Conservation (phyloP, 2,888 invertebrate species). For the Hirtodrosophila duncani region DNA sequence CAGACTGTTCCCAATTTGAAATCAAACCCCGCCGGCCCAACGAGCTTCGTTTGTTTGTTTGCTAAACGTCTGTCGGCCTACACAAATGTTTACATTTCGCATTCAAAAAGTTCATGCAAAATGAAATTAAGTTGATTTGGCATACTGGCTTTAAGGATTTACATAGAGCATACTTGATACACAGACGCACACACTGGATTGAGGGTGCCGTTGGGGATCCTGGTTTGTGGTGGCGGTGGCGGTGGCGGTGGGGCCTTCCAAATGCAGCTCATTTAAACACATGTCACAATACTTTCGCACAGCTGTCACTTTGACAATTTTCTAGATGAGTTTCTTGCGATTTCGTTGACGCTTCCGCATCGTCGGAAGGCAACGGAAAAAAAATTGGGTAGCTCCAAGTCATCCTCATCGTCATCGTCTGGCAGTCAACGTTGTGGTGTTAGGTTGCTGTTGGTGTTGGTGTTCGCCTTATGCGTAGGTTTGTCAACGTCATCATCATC, state of each 20-base stretch:
- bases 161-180: neutral
- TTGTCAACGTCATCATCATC: slow-evolving; percentile 66
- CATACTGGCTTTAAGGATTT: slow-evolving; percentile 52
- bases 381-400: slow-evolving; percentile 38
- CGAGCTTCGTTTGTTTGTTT: slow-evolving; percentile 44
- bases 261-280: slow-evolving; percentile 73
- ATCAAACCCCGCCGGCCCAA: neutral
- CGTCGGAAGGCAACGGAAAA: slow-evolving; percentile 7
- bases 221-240: neutral
- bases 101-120: slow-evolving; percentile 56
- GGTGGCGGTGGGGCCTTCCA: slow-evolving; percentile 8
- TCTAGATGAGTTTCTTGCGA: slow-evolving; percentile 71
- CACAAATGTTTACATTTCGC: slow-evolving; percentile 43
- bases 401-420: too few relatives aligned
- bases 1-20: neutral
- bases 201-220: neutral
- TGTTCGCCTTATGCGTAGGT: slow-evolving; percentile 50
- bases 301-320: slow-evolving; percentile 73
- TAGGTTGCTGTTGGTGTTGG: slow-evolving; percentile 37
- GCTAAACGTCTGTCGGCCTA: slow-evolving; percentile 51
- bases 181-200: neutral
- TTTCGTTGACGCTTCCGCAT: slow-evolving; percentile 26
- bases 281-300: slow-evolving; percentile 72
- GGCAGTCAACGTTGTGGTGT: too few relatives aligned
- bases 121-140: slow-evolving; percentile 50